Evolutionary conservation across 2,113 vertebrate species (phyloP).

Genomic region (Typhlomys cinereus): DNA sequence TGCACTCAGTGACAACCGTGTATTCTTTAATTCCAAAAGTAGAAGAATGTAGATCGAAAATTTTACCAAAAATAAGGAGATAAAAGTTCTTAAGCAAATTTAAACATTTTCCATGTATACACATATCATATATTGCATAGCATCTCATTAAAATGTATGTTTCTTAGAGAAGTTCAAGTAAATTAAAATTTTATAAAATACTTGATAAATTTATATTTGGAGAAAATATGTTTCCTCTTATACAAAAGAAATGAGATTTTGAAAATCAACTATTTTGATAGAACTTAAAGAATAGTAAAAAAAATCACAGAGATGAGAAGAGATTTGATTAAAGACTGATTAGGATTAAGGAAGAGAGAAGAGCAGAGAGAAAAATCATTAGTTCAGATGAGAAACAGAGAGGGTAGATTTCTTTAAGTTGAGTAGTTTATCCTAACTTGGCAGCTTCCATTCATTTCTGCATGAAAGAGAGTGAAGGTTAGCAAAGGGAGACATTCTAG

Average conservation of each 20-base stretch:
- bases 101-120: neutral
- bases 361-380: neutral
- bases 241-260: neutral
- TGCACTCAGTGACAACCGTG: neutral
- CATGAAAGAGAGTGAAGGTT: neutral
- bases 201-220: neutral
- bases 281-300: neutral
- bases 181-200: neutral
- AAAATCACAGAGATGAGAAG: neutral
- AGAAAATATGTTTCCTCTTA: neutral
- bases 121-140: neutral
- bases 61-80: neutral
- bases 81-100: neutral
- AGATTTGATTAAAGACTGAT: neutral
- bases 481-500: neutral
- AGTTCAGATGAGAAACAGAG: neutral
- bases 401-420: neutral
- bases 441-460: neutral
- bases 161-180: neutral
- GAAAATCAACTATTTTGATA: neutral
- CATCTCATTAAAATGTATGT: neutral
- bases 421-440: too few relatives aligned
- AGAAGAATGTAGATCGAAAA: neutral
- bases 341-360: too few relatives aligned
- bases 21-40: neutral